These are phyloP conservation scores for Mylabris sibirica DNA, from an alignment of 2,888 invertebrate species.

Conservation along the genomic window DNA sequence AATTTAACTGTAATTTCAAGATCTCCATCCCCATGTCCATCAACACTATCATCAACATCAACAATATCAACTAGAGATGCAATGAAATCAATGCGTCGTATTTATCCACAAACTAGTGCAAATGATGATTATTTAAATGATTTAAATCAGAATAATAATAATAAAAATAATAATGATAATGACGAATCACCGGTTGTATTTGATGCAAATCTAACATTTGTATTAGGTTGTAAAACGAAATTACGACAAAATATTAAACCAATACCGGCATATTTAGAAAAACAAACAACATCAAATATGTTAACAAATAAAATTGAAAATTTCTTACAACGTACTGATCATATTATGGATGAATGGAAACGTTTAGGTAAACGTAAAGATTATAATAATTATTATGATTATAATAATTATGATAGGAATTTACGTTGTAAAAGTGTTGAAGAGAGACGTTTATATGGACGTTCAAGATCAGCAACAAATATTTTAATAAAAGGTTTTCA, in stretches of 20 bases:
- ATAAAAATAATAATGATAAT: conserved; percentile 71
- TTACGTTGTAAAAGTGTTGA: conserved; percentile 33
- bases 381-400: conserved; percentile 57
- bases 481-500: conserved; percentile 86
- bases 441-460: conserved; percentile 63
- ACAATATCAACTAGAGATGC: conserved; percentile 51
- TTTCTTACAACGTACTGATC: conserved; percentile 84
- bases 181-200: conserved; percentile 83
- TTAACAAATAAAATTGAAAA: conserved; percentile 79
- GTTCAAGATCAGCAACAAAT: conserved; percentile 80
- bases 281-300: conserved; percentile 79
- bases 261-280: conserved; percentile 78
- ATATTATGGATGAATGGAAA: conserved; percentile 88
- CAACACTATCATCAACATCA: conserved; percentile 30
- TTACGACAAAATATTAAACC: conserved; percentile 73
- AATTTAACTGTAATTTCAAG: conserved; percentile 28
- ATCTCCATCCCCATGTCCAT: conserved; percentile 37
- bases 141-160: conserved; percentile 62
- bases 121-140: conserved; percentile 53
- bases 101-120: conserved; percentile 70
- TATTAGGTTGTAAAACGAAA: conserved; percentile 77
- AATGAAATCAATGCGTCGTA: conserved; percentile 68
- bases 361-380: conserved; percentile 71
- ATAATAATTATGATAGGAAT: conserved; percentile 46
- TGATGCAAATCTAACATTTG: conserved; percentile 82